Evolutionary conservation across 1,140 invertebrate species (phyloP).

Genomic region (Brachionus plicatilis): DNA sequence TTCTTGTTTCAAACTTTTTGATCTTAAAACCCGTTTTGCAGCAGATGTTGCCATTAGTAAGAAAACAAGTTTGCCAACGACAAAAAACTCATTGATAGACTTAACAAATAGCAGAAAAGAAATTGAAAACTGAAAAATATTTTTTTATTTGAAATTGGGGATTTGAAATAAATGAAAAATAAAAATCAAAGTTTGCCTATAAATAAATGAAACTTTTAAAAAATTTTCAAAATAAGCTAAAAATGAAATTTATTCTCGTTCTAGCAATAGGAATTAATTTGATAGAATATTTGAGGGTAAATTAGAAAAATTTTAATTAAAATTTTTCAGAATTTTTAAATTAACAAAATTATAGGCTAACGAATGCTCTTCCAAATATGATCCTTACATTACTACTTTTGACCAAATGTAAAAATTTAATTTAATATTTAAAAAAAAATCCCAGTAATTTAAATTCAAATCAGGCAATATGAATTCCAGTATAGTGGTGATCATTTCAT

Average conservation of each 20-base stretch:
- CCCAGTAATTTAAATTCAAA: background rate
- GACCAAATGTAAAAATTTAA: background rate
- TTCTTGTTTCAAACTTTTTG: background rate
- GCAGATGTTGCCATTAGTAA: background rate
- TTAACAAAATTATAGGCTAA: background rate
- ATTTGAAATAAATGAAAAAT: background rate
- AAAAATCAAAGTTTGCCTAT: background rate
- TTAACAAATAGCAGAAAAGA: background rate
- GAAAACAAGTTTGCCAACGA: background rate
- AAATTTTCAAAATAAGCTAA: background rate
- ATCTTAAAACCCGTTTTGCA: too few relatives aligned
- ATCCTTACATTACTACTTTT: background rate
- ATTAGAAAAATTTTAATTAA: too few relatives aligned
- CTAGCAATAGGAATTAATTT: background rate
- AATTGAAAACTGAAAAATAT: background rate
- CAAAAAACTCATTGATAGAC: background rate
- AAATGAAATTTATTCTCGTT: background rate
- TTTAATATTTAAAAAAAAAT: background rate
- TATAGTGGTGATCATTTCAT: constrained; percentile 18
- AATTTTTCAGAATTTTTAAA: background rate
- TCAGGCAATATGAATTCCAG: background rate
- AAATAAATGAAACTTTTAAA: background rate
- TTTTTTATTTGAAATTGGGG: background rate
- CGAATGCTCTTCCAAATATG: background rate
- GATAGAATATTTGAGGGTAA: background rate